These are phyloP conservation scores for Talpa occidentalis DNA, from an alignment of 2,113 vertebrate species.

Conservation along the genomic window DNA sequence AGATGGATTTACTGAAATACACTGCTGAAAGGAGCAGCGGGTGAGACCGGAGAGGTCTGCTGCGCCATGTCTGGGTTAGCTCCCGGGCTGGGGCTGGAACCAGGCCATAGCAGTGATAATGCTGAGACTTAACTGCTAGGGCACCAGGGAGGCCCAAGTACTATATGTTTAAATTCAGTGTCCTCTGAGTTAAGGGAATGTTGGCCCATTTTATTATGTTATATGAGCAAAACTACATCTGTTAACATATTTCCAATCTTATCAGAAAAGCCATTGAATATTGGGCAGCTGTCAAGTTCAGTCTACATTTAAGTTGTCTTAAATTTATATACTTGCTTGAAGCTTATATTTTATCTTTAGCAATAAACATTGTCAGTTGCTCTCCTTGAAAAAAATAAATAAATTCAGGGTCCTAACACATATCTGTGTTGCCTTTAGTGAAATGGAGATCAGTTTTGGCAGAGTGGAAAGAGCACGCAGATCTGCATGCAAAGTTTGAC, in stretches of 20 bases:
- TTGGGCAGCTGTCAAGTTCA: neutral
- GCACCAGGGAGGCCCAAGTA: too few species aligned
- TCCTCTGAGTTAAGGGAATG: neutral
- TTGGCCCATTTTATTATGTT: constrained; percentile 24
- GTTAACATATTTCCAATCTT: neutral
- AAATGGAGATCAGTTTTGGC: neutral
- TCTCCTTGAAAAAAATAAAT: constrained; percentile 57
- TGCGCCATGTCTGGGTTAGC: too few species aligned
- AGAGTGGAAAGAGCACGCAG: too few species aligned
- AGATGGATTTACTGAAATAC: too few species aligned
- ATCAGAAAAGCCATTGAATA: neutral
- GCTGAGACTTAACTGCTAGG: too few species aligned
- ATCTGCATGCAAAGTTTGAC: neutral
- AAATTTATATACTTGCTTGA: constrained; percentile 27
- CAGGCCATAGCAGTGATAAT: too few species aligned
- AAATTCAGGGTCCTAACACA: neutral
- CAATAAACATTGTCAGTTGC: constrained; percentile 4
- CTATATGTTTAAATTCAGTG: neutral
- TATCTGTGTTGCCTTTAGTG: neutral
- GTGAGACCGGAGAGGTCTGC: too few species aligned
- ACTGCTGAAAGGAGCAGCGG: too few species aligned
- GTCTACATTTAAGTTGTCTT: neutral
- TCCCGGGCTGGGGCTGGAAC: too few species aligned
- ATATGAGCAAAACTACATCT: neutral
- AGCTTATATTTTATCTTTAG: constrained; percentile 24